A percentile compares a stretch with the other conserved stretches of the same genome.
phyloP scores from a whole-genome alignment of 30 jellyfish, hydroid and myxozoan species.

The Cassiopea xamachana region DNA sequence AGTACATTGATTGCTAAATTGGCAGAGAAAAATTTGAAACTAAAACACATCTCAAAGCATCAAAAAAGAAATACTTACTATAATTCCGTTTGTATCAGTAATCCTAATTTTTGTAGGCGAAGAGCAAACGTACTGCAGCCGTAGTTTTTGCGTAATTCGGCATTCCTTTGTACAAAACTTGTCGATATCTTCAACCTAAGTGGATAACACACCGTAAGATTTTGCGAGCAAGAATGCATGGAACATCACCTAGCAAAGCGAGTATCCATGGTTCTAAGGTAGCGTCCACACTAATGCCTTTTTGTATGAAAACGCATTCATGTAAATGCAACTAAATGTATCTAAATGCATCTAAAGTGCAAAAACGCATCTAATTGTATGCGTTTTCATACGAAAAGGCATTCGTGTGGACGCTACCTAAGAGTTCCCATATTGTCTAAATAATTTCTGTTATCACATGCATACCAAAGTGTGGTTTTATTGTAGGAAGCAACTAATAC shows the following conservation, averaged over 20 bases:
- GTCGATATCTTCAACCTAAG: constrained; percentile 88
- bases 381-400: no score
- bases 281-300: no score
- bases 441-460: no score
- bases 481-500: no score
- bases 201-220: background rate
- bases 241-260: background rate
- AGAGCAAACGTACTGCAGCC: constrained; percentile 81
- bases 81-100: constrained; percentile 45
- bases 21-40: background rate
- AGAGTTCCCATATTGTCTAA: no score
- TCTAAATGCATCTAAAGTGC: no score
- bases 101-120: constrained; percentile 78
- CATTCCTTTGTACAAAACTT: constrained; percentile 81
- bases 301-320: no score
- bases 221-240: background rate
- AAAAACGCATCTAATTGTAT: no score
- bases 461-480: no score
- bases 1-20: background rate
- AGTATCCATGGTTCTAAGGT: no score
- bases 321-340: no score
- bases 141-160: constrained; percentile 71
- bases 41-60: background rate
- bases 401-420: no score
- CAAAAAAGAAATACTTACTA: constrained; percentile 46